A percentile compares a stretch with the other conserved stretches of the same genome.
These are phyloP conservation scores for Lophochroa leadbeateri DNA, from an alignment of 2,113 vertebrate genomes.

Conservation along the genomic window DNA sequence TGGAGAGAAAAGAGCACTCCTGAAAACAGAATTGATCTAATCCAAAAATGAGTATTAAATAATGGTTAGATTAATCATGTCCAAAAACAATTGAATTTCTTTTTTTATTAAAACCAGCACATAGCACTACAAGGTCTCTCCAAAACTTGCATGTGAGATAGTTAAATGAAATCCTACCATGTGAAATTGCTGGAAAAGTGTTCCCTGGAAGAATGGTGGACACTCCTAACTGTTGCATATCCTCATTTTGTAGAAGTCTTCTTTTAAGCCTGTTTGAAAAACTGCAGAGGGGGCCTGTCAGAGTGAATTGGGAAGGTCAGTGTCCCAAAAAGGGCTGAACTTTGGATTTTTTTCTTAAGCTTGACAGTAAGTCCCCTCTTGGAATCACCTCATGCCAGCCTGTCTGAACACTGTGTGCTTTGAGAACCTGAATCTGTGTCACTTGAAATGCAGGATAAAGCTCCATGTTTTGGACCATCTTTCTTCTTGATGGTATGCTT, in stretches of 20 bases:
- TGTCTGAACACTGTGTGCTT: not conserved
- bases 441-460: not conserved
- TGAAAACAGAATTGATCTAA: not conserved
- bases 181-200: not conserved
- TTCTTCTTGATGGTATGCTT: not conserved
- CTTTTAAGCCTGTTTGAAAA: not conserved
- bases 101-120: not conserved
- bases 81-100: accelerated
- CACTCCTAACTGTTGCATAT: not conserved
- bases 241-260: not conserved
- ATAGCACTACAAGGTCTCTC: not conserved
- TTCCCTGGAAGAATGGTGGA: not conserved
- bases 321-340: not conserved
- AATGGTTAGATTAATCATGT: not conserved
- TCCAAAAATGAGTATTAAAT: not conserved
- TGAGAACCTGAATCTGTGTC: not conserved
- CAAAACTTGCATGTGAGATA: not conserved
- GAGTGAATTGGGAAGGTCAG: not conserved
- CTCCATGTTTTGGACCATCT: not conserved
- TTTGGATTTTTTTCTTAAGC: not conserved
- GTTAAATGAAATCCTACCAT: not conserved
- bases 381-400: not conserved
- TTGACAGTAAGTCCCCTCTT: not conserved
- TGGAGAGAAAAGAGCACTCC: not conserved
- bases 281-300: not conserved